Evolutionary conservation across 1,140 invertebrate genomes (phyloP).

Genomic region (Araneus ventricosus): DNA sequence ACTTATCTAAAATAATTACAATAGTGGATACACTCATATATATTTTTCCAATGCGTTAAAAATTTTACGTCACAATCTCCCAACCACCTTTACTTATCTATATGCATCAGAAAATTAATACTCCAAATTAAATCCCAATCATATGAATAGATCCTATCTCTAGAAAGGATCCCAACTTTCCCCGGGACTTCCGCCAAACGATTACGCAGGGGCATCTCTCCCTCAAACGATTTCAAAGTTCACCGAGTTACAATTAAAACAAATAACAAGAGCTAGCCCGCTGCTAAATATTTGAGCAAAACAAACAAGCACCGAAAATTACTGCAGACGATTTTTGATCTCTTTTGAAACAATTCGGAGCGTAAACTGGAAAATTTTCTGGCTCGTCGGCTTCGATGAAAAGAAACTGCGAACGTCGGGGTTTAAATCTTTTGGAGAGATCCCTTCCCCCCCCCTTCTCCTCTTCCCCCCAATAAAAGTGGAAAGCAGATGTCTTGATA

Average conservation of each 20-base stretch:
- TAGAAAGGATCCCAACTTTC: neutral
- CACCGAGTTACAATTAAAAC: constrained; percentile 50
- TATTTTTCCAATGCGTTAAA: neutral
- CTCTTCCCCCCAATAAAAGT: neutral
- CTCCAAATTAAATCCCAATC: neutral
- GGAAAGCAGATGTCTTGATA: constrained; percentile 21
- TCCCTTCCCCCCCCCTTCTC: too few relatives aligned
- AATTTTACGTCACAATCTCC: neutral
- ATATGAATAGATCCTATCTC: neutral
- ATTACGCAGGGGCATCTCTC: neutral
- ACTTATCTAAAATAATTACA: neutral
- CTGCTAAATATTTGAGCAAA: constrained; percentile 45
- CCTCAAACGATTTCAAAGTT: constrained; percentile 53
- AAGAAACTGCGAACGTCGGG: constrained; percentile 21
- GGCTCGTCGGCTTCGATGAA: constrained; percentile 4
- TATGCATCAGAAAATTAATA: neutral
- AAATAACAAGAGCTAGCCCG: neutral
- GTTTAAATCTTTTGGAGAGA: neutral
- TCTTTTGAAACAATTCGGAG: constrained; percentile 40
- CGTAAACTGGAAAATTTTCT: constrained; percentile 53
- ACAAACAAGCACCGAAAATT: neutral
- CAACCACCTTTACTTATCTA: neutral
- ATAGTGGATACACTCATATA: too few relatives aligned
- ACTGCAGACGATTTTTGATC: constrained; percentile 42
- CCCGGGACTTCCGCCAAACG: neutral